Conservation (phyloP, 2,888 invertebrate species). For the Acanthococcus lagerstroemiae region DNA sequence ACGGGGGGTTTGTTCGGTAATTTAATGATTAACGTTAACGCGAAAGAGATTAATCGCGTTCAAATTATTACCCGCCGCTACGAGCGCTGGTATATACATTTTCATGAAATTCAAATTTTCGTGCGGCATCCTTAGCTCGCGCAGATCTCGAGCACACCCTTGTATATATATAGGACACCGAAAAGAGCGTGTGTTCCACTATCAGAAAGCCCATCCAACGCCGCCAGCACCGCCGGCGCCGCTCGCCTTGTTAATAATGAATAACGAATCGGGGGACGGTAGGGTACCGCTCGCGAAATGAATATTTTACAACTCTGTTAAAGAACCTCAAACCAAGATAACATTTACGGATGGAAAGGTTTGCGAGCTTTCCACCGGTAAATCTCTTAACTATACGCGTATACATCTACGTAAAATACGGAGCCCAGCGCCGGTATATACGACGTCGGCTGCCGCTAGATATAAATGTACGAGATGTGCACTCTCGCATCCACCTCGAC, state of each 20-base stretch:
- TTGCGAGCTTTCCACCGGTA: no score
- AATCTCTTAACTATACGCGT: no score
- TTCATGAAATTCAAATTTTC: neutral
- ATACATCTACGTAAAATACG: no score
- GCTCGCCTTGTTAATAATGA: neutral
- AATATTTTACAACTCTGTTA: neutral
- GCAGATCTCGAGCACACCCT: no score
- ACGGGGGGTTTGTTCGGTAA: slow-evolving; percentile 12
- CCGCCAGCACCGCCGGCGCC: neutral
- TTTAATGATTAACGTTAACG: slow-evolving; percentile 18
- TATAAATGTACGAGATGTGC: no score
- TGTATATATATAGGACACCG: no score
- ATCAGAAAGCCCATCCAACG: neutral
- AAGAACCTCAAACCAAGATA: neutral
- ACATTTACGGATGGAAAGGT: neutral
- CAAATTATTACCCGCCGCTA: neutral
- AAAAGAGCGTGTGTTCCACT: no score
- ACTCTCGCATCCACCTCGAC: no score
- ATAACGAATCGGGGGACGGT: neutral
- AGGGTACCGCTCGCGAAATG: neutral
- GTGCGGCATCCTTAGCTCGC: no score
- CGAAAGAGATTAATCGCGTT: slow-evolving; percentile 20
- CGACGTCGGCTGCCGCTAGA: no score
- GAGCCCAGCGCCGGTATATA: no score
- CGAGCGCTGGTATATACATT: neutral